Evolutionary conservation across 2,888 invertebrate genomes (phyloP), one percentile per base, ranked within the genome.

Genomic region (Pachydiplax longipennis): DNA sequence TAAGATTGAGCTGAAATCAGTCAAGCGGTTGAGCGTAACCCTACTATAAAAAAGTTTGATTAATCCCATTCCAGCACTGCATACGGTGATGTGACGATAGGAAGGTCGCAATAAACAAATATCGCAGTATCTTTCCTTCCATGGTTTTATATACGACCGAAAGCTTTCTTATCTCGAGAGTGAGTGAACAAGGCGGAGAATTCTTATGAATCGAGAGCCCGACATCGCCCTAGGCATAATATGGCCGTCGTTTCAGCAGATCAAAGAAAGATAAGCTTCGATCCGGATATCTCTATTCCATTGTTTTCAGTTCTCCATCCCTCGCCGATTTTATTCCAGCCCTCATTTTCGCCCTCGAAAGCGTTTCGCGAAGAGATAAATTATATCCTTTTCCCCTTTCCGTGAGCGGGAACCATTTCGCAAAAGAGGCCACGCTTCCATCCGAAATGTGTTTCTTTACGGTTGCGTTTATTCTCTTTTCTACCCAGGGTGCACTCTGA

Each of bases 271-370:
- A 87, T 87, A 87, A 87, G 61, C 87, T 58, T 35, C 58, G 58
- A 58, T 58, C 83, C 35, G 53, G 83, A 35, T 83, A 65, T 87
- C 58, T 61, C 65, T 61, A 61, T 87, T 87, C 87, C 65, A 87
- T 87, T 87, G 61, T 87, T 87, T 87, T 87, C 65, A 53, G 22
- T 37, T 37, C 87, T 12, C 61, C n/a, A 37, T 61, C 18, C 61
- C 87, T 35, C 61, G 25, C 73, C 73, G 37, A 31, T 37, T 61
- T 87, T 87, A 35, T 40, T 40, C 37, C 37, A 31, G 35, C 35
- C 61, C n/a, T 58, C 65, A 37, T 65, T 22, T 22, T 37, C 87
- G 12, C 31, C 35, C 25, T 58, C n/a, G 10, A 25, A 53, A 73
- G 12, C 31, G 73, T 73, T 73, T 73, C 87, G 37, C 48, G 61